These are phyloP conservation scores for western clawed frog (Xenopus tropicalis) DNA, from an alignment of 2,113 vertebrate species.

Conservation along the genomic window UCB_Xtro_10.0 CM004450.2:56735501-56736000, in stretches of 20 bases:
- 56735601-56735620: conserved; percentile 39
- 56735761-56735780: conserved; percentile 3
- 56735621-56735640: conserved; percentile 26
- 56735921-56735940: conserved; percentile 10
- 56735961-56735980: no score
- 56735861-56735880: conserved; percentile 3
- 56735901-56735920: background rate
- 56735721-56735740: conserved; percentile 34
- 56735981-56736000: no score
- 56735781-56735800: conserved; percentile 16
- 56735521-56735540: conserved; percentile 34
- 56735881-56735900: background rate
- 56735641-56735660: conserved; percentile 41
- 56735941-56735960: background rate
- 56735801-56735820: conserved; percentile 6
- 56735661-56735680: conserved; percentile 41
- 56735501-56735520: conserved; percentile 9
- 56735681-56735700: conserved; percentile 41
- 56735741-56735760: conserved; percentile 1
- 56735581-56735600: conserved; percentile 26
- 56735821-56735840: background rate
- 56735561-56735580: conserved; percentile 39
- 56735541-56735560: conserved; percentile 20
- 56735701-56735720: conserved; percentile 30
- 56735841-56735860: conserved; percentile 12